Evolutionary conservation across 2,113 vertebrate species (phyloP).

Genomic region (Desmodus rotundus): DNA sequence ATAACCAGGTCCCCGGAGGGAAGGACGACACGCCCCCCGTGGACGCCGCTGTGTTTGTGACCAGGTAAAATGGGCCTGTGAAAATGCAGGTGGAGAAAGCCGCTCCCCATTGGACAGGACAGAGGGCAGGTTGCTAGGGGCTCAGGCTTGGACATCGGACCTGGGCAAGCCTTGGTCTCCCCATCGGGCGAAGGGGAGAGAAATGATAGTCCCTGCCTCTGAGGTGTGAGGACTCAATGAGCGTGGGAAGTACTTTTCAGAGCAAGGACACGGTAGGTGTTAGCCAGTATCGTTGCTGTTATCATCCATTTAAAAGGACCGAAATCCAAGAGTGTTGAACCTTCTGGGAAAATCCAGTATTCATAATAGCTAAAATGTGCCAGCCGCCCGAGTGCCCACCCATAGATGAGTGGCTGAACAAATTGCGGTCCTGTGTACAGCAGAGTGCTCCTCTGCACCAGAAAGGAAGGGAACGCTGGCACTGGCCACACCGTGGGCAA

Average conservation of each 20-base stretch:
- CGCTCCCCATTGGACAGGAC: neutral
- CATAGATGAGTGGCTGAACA: neutral
- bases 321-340: neutral
- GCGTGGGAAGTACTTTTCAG: neutral
- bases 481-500: fast-evolving
- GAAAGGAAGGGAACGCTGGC: neutral
- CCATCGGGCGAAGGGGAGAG: neutral
- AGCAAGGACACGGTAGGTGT: fast-evolving
- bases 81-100: fast-evolving
- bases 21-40: constrained; percentile 89
- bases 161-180: neutral
- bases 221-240: neutral
- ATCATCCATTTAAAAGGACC: neutral
- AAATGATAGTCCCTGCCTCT: neutral
- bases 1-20: constrained; percentile 91
- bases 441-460: neutral
- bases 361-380: neutral
- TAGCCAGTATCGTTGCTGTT: neutral
- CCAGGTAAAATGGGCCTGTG: constrained; percentile 83
- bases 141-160: neutral
- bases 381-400: neutral
- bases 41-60: constrained; percentile 95
- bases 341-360: neutral
- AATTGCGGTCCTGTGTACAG: fast-evolving
- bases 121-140: neutral